Evolutionary conservation across 2,113 vertebrate species (phyloP), one percentile per base, ranked within the genome.

Genomic region (Otocyon megalotis): DNA sequence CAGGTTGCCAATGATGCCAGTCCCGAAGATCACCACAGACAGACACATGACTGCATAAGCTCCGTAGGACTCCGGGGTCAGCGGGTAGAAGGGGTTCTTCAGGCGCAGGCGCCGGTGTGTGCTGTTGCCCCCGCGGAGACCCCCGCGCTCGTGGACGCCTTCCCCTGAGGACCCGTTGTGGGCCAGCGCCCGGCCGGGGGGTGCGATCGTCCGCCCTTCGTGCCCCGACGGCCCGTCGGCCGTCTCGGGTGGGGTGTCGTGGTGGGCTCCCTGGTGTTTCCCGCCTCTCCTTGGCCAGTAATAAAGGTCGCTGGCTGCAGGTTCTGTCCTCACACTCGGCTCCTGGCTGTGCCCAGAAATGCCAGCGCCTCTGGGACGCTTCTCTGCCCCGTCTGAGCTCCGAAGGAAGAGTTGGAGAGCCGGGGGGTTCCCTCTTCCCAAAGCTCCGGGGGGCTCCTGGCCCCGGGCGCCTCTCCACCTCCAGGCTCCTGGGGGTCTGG

Each of bases 21-120:
- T 99, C n/a, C 98, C 98, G 96, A 99, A 99, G 97, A 99, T 99
- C 90, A 99, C 97, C 71, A 99, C 97, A 9, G 99, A 99, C 80
- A 99, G 88, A 77, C 99, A 98, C 98, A 99, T 97, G 79, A 99
- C 98, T 5, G 99, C 99, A 63, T 99, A 99, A 32, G 99, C 99
- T 1, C 99, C 99, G 85, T 99, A 99, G 0, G 99, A 98, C 96
- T 99, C 99, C 54, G 99, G 98, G 81, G 99, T 99, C 80, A 99
- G 95, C 2, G 99, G 99, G 96, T 99, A 99, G 98, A 99, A 99
- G 15, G 99, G 99, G 98, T 99, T 99, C 96, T 98, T 99, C 62
- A 99, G 91, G 16, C 97, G 98, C 90, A 98, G 53, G 6, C 98
- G 98, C 74, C 98, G 97, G 63, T 90, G 98, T 0, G 98, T 99